phyloP scores from a whole-genome alignment of 2,888 invertebrate species.

The Cynaeus angustus region DNA sequence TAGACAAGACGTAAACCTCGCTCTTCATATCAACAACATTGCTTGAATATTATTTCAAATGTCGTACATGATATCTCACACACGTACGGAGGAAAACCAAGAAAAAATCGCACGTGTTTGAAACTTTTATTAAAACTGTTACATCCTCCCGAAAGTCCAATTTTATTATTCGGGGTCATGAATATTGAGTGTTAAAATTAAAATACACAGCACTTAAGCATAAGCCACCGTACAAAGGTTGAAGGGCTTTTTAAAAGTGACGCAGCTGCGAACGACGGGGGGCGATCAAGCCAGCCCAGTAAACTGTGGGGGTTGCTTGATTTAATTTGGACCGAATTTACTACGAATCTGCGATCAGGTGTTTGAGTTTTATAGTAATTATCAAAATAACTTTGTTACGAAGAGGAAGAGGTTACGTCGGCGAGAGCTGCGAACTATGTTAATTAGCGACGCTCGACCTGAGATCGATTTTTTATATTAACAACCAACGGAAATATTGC shows the following conservation, averaged over 20 bases:
- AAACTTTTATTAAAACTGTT: too few relatives aligned
- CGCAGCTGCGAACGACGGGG: slow-evolving; percentile 64
- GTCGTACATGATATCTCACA: not conserved
- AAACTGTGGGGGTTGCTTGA: slow-evolving; percentile 56
- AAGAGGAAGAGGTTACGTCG: too few relatives aligned
- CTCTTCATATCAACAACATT: slow-evolving; percentile 13
- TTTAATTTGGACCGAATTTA: slow-evolving; percentile 62
- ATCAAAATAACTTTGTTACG: slow-evolving; percentile 8
- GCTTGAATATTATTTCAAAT: slow-evolving; percentile 4
- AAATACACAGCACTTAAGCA: slow-evolving; percentile 65
- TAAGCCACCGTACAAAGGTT: slow-evolving; percentile 63
- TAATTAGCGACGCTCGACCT: too few relatives aligned
- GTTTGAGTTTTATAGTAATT: slow-evolving; percentile 51
- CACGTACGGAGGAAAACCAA: too few relatives aligned
- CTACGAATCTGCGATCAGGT: slow-evolving; percentile 57
- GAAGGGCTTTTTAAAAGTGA: slow-evolving; percentile 59
- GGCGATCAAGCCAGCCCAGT: slow-evolving; percentile 48
- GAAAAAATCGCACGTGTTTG: too few relatives aligned
- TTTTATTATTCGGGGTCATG: slow-evolving; percentile 70
- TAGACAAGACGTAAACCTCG: slow-evolving; percentile 3
- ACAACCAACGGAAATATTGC: too few relatives aligned
- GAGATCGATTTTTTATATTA: too few relatives aligned
- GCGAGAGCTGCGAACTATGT: too few relatives aligned
- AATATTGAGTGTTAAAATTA: slow-evolving; percentile 71
- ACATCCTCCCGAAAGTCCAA: slow-evolving; percentile 66